Evolutionary conservation across 2,113 vertebrate species (phyloP), one percentile per base, ranked within the genome.

Genomic region (Nesoenas mayeri): DNA sequence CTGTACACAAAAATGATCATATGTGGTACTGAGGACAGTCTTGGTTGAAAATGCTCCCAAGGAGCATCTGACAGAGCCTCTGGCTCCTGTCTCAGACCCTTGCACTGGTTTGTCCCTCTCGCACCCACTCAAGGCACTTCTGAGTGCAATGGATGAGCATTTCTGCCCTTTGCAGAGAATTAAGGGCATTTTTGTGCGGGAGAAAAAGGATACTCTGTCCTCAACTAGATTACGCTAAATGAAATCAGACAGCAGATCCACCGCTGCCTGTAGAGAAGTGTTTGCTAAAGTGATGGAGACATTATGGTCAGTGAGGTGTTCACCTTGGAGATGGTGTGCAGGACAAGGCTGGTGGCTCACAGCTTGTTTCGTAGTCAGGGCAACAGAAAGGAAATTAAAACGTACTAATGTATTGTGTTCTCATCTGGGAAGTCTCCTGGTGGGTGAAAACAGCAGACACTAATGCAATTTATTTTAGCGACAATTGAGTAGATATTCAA

Each of bases 1-100:
- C 14, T 40, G 7, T 31, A 10, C 9, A 36, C 15, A 4, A 0
- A 0, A 4, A 24, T 9, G 20, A 61, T 21, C 22, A 80, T 14
- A 61, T 2, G 9, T 44, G 21, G 14, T 38, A 12, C 36, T 58
- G 77, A 66, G 79, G 42, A 28, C 9, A 58, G 2, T 2, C 19
- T 48, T 3, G 10, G 54, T 38, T 85, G 67, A 28, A 88, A 79
- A 60, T 8, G 2, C 22, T 18, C 3, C 67, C 57, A 31, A 77
- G 22, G 24, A 48, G 47, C 19, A 21, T 28, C 47, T 89, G 31
- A 34, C 34, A 67, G 62, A 29, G 48, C 36, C 31, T 79, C n/a
- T 36, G 53, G 36, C 69, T 28, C 42, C 47, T 11, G 9, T 9
- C 71, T 29, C 19, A 44, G 20, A 5, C 21, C 34, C 58, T 57